These are phyloP conservation scores for Natrix natrix DNA, from an alignment of 2,797 vertebrate species.

Conservation along the genomic window DNA sequence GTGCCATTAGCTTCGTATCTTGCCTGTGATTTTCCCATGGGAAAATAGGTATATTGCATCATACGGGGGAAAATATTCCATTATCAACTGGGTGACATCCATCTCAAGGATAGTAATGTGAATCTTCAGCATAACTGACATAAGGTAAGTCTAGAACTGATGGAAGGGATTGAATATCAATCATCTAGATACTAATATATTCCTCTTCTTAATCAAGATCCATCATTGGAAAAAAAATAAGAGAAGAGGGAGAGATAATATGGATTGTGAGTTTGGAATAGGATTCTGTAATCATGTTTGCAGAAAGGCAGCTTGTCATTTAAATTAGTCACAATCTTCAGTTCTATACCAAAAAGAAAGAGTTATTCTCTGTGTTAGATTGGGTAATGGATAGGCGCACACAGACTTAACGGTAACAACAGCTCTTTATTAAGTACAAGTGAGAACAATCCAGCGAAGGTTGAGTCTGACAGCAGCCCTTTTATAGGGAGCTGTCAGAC, in stretches of 20 bases:
- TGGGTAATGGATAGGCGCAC: too few relatives aligned
- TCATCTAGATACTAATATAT: background rate
- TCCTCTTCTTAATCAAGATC: background rate
- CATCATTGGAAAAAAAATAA: background rate
- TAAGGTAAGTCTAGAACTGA: background rate
- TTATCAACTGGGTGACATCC: background rate
- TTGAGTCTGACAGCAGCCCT: too few relatives aligned
- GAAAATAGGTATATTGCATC: background rate
- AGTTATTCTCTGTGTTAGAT: background rate
- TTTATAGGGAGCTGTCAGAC: too few relatives aligned
- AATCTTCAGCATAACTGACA: background rate
- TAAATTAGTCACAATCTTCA: background rate
- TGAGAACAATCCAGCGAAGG: too few relatives aligned
- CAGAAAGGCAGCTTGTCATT: background rate
- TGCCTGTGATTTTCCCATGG: background rate
- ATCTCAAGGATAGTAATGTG: background rate
- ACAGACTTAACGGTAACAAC: too few relatives aligned
- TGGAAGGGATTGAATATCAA: background rate
- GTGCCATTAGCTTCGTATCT: background rate
- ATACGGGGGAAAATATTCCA: background rate
- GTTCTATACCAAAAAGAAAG: background rate
- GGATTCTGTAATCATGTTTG: background rate
- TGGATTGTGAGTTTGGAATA: background rate
- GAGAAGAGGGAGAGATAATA: background rate
- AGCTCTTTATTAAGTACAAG: too few relatives aligned